These are phyloP conservation scores for Saccostrea glomerata DNA, from an alignment of 1,140 invertebrate species.

Conservation along the genomic window DNA sequence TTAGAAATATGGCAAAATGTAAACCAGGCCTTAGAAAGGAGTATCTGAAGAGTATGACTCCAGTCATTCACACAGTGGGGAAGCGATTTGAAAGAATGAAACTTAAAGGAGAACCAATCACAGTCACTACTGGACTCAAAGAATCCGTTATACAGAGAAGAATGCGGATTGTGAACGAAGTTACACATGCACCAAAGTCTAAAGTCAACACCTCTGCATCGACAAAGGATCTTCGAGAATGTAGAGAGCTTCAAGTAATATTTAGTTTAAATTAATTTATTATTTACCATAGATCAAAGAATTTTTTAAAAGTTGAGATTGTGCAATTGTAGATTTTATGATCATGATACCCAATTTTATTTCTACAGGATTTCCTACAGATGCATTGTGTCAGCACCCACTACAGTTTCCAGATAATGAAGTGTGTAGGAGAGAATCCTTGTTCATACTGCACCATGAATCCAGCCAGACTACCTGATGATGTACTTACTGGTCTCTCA, in stretches of 20 bases:
- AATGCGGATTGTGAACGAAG: not conserved
- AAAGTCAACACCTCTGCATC: conserved; percentile 24
- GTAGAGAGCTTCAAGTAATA: conserved; percentile 32
- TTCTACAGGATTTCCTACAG: conserved; percentile 17
- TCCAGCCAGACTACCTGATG: not conserved
- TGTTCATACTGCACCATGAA: conserved; percentile 16
- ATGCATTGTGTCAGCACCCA: not conserved
- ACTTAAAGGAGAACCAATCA: conserved; percentile 44
- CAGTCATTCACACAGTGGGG: conserved; percentile 29
- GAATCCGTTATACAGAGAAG: not conserved
- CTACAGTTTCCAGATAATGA: conserved; percentile 1
- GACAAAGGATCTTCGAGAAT: conserved; percentile 13
- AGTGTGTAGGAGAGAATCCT: conserved; percentile 33
- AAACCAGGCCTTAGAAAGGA: conserved; percentile 42
- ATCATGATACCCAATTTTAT: not conserved
- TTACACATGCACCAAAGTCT: not conserved
- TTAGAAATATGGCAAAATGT: not conserved
- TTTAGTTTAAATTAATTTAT: not conserved
- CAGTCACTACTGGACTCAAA: not conserved
- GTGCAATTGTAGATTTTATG: not conserved
- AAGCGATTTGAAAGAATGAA: conserved; percentile 39
- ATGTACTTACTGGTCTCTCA: not conserved
- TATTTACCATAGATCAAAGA: not conserved
- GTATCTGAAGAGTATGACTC: conserved; percentile 30
- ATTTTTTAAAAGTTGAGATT: not conserved